Percentiles rank a stretch among this genome's conserved stretches.
These are phyloP conservation scores for Epistrophe eligans DNA, from an alignment of 2,888 invertebrate species.

Conservation along the genomic window DNA sequence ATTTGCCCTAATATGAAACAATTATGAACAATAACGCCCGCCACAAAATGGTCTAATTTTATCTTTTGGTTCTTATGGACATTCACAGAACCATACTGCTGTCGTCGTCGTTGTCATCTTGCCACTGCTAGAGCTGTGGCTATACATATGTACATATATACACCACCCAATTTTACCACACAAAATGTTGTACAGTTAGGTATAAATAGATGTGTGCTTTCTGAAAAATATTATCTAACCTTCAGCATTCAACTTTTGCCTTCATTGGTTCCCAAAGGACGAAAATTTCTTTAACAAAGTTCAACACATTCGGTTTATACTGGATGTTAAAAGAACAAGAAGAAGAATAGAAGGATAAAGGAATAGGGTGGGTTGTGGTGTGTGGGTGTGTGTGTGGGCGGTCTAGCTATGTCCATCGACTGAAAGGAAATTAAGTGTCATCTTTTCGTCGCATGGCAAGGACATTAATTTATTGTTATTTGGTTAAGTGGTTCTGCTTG, in stretches of 20 bases:
- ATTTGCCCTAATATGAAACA: slow-evolving; percentile 72
- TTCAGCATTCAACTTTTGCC: slow-evolving; percentile 44
- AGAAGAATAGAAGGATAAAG: neutral
- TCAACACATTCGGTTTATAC: slow-evolving; percentile 41
- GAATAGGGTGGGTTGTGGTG: neutral
- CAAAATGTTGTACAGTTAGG: slow-evolving; percentile 14
- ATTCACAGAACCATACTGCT: slow-evolving; percentile 30
- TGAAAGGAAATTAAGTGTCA: slow-evolving; percentile 75
- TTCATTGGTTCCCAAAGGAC: slow-evolving; percentile 2
- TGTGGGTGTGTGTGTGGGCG: neutral
- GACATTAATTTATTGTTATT: slow-evolving; percentile 75
- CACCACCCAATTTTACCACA: slow-evolving; percentile 31
- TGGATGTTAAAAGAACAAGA: neutral
- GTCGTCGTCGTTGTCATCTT: neutral
- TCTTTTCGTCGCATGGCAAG: slow-evolving; percentile 73
- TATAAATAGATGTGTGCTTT: neutral
- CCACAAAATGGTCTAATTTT: slow-evolving; percentile 70
- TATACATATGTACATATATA: neutral
- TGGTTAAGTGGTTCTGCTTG: slow-evolving; percentile 75
- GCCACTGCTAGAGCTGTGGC: neutral
- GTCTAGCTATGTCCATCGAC: slow-evolving; percentile 62
- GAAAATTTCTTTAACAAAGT: slow-evolving; percentile 45
- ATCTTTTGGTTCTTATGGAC: slow-evolving; percentile 63
- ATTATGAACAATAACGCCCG: slow-evolving; percentile 74
- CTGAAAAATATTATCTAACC: slow-evolving; percentile 52